Conservation (phyloP, 2,888 invertebrate genomes). For the Parasteatoda lunata region DNA sequence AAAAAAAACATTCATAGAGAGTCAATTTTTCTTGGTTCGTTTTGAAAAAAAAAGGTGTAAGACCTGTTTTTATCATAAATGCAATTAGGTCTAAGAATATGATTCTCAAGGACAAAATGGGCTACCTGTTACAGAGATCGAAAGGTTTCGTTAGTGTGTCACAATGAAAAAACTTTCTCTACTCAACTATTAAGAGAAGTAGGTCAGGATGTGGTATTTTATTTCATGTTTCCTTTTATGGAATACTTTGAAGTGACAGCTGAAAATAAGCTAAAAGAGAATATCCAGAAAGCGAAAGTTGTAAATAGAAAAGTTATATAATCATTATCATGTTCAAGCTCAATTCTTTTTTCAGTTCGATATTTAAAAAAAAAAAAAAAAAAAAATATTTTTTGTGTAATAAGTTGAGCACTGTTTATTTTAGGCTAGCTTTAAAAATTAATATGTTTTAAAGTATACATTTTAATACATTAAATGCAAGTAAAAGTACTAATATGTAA, state of each 20-base stretch:
- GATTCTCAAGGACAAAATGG: constrained; percentile 53
- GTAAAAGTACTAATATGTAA: too few species aligned
- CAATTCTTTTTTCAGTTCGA: too few species aligned
- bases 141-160: constrained; percentile 18
- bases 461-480: too few species aligned
- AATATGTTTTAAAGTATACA: too few species aligned
- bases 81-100: constrained; percentile 61
- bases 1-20: neutral
- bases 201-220: constrained; percentile 63
- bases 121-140: constrained; percentile 35
- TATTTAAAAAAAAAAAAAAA: too few species aligned
- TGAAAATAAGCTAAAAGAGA: neutral
- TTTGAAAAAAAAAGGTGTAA: constrained; percentile 31
- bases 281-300: neutral
- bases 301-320: too few species aligned
- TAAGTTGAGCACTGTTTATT: too few species aligned
- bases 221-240: constrained; percentile 29
- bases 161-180: constrained; percentile 31
- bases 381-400: too few species aligned
- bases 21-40: too few species aligned
- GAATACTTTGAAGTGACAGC: neutral
- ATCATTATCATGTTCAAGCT: too few species aligned
- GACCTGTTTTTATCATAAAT: constrained; percentile 60
- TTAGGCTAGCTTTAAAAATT: too few species aligned
- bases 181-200: constrained; percentile 53